Base-by-base conservation (phyloP, 1,140 invertebrate genomes). In the Gerris buenoi region DNA sequence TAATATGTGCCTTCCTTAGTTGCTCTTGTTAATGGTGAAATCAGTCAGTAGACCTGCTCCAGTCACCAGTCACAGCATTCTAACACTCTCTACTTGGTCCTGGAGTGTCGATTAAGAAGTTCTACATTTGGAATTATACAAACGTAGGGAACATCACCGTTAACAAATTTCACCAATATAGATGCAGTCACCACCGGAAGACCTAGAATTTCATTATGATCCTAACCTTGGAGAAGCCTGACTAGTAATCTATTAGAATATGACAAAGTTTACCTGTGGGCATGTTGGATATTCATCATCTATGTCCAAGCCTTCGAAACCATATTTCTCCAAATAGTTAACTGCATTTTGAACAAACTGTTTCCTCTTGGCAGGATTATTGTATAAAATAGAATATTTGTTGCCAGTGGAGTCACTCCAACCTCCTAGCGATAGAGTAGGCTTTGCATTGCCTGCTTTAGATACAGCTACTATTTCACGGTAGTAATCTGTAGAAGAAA, bases 401-500 rank as follows among this genome's bases (percentile, higher is more conserved):
- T 10, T 22, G 3, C 59, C 59, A 10, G n/a, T 22, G 3, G 59
- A 61, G 25, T 61, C 59, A 61, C 5, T 61, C n/a, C n/a, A n/a
- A 10, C 59, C 59, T 5, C 59, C 59, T 10, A 61, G 59, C 10
- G 59, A 61, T 61, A 61, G 25, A 22, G 59, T 13, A 5, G 25
- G n/a, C 25, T 61, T 61, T 10, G 59, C 3, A 61, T 22, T 22
- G 5, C 3, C 25, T 10, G 3, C n/a, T 46, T 46, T 46, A 22
- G 59, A 5, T 22, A 10, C 10, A 3, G 3, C 3, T 10, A 25
- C 25, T 13, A 61, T 5, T 13, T 61, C 25, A 10, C 25, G 5
- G 59, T 61, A 61, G 22, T 22, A 61, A 61, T 61, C 59, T 61
- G 59, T 22, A 61, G 3, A n/a, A n/a, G n/a, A n/a, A n/a, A n/a